Conservation (phyloP, 1,140 invertebrate species). For the Lordiphosa collinella region DNA sequence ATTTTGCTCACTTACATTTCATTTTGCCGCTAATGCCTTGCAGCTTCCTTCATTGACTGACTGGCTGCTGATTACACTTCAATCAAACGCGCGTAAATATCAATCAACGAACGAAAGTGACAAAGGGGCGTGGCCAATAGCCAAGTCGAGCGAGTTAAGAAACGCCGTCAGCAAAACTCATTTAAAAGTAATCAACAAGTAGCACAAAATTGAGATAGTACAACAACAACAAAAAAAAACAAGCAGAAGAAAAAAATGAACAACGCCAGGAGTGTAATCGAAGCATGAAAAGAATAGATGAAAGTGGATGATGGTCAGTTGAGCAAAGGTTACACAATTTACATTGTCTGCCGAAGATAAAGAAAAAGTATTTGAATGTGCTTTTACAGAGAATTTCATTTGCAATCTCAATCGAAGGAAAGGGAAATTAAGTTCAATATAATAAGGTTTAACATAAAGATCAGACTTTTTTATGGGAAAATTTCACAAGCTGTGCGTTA, state of each 20-base stretch:
- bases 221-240: slow-evolving; percentile 10
- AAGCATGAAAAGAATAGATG: slow-evolving; percentile 12
- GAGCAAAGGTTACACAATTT: no score
- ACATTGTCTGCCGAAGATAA: no score
- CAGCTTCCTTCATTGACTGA: slow-evolving; percentile 21
- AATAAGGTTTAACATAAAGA: no score
- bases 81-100: slow-evolving; percentile 72
- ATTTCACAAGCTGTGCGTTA: no score
- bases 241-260: no score
- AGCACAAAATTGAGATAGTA: slow-evolving; percentile 24
- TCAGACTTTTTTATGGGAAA: no score
- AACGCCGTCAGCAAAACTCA: slow-evolving; percentile 63
- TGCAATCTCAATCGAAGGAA: no score
- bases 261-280: slow-evolving; percentile 16
- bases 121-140: slow-evolving; percentile 7
- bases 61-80: slow-evolving; percentile 71
- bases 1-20: slow-evolving; percentile 75
- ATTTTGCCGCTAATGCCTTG: slow-evolving; percentile 61
- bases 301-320: not conserved
- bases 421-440: no score
- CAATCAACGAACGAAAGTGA: slow-evolving; percentile 42
- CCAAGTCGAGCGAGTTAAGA: slow-evolving; percentile 29
- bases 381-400: no score
- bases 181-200: slow-evolving; percentile 77
- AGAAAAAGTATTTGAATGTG: no score